Conservation (phyloP, 1,140 invertebrate species). For the Diachasma alloeum region DNA sequence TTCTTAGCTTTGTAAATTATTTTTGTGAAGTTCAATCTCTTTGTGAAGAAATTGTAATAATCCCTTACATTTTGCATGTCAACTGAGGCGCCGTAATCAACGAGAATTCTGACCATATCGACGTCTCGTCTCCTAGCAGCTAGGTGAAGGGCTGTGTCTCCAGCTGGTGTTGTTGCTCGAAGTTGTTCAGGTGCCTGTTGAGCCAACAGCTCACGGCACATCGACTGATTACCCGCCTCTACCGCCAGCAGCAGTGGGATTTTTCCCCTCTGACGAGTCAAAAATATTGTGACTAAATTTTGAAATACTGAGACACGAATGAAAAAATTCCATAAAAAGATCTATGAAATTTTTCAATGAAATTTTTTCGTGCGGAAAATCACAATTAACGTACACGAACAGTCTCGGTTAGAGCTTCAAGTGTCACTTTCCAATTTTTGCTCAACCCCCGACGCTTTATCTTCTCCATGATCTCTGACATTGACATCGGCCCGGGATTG, state of each 20-base stretch:
- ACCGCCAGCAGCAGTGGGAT: constrained; percentile 92
- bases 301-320: background rate
- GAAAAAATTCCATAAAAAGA: background rate
- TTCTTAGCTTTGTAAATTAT: no score
- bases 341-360: background rate
- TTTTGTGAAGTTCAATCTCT: no score
- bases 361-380: background rate
- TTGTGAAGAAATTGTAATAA: background rate
- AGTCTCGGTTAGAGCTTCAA: constrained; percentile 25
- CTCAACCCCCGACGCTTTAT: constrained; percentile 59
- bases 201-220: constrained; percentile 88
- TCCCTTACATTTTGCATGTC: constrained; percentile 87
- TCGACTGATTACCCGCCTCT: constrained; percentile 91
- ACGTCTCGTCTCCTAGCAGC: constrained; percentile 88
- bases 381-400: constrained; percentile 15
- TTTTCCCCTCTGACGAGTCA: constrained; percentile 79
- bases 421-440: constrained; percentile 46
- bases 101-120: constrained; percentile 89
- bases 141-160: constrained; percentile 91
- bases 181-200: constrained; percentile 83
- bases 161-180: constrained; percentile 74
- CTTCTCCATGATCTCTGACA: background rate
- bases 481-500: background rate
- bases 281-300: background rate
- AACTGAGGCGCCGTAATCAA: constrained; percentile 90